Conservation (phyloP, 1,140 invertebrate genomes). For the Drosophila pandora region DNA sequence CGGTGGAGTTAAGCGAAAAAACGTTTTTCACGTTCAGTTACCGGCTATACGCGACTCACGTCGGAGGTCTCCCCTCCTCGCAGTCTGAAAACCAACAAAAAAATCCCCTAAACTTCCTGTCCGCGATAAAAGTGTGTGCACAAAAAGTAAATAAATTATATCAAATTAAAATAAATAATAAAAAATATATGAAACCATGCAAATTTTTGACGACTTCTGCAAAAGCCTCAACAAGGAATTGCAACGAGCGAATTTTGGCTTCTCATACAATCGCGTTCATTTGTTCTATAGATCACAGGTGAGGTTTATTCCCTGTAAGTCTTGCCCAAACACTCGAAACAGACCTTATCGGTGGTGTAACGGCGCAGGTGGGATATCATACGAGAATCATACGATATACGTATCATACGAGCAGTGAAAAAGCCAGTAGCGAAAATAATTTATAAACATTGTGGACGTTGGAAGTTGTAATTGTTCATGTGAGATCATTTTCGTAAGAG, state of each 20-base stretch:
- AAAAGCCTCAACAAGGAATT: conserved; percentile 69
- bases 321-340: neutral
- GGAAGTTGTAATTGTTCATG: conserved; percentile 10
- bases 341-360: conserved; percentile 29
- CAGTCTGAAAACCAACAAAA: neutral
- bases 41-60: conserved; percentile 45
- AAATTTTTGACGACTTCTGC: conserved; percentile 69
- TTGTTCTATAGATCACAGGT: conserved; percentile 78
- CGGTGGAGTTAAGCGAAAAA: conserved; percentile 26
- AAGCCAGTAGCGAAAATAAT: conserved; percentile 20
- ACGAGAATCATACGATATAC: neutral
- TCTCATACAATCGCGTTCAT: conserved; percentile 70
- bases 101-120: neutral
- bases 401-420: neutral
- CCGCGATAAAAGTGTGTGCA: conserved; percentile 12
- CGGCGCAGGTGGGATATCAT: conserved; percentile 16
- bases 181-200: conserved; percentile 59
- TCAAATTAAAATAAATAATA: neutral
- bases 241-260: conserved; percentile 67
- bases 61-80: conserved; percentile 36
- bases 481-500: conserved; percentile 21
- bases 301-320: conserved; percentile 27
- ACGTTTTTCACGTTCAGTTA: conserved; percentile 29
- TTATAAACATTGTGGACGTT: conserved; percentile 1
- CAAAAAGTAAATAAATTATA: conserved; percentile 9